Evolutionary conservation across 2,113 vertebrate genomes (phyloP).

Genomic region (Silurus meridionalis): DNA sequence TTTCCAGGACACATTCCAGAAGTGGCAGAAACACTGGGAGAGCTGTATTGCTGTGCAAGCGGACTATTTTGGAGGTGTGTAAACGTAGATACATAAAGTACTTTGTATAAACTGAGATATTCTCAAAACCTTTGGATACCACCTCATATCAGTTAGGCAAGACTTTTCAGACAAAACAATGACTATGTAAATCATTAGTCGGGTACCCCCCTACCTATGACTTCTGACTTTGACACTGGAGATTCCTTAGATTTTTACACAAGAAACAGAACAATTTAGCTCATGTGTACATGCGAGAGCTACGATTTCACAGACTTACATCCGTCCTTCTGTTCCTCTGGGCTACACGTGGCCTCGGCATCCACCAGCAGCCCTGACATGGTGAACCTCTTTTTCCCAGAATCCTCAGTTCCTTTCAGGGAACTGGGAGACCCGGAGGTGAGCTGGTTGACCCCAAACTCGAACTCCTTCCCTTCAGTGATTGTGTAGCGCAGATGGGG

Average conservation of each 20-base stretch:
- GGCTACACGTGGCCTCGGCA: conserved; percentile 88
- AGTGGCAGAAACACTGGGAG: too few species aligned
- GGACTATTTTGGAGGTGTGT: too few species aligned
- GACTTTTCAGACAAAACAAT: too few species aligned
- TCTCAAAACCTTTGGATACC: too few species aligned
- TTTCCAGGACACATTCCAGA: too few species aligned
- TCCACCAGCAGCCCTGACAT: conserved; percentile 96
- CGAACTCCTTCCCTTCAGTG: conserved; percentile 93
- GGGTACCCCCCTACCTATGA: too few species aligned
- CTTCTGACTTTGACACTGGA: neutral
- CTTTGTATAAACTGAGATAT: too few species aligned
- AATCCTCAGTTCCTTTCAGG: conserved; percentile 86
- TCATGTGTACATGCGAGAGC: neutral
- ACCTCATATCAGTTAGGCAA: too few species aligned
- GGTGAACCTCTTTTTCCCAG: conserved; percentile 93
- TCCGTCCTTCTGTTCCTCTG: conserved; percentile 91
- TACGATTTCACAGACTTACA: conserved; percentile 79
- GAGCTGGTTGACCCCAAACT: conserved; percentile 81
- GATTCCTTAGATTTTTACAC: neutral
- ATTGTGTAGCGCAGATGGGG: conserved; percentile 89
- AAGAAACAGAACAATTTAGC: neutral
- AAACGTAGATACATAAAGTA: too few species aligned
- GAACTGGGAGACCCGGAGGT: conserved; percentile 81
- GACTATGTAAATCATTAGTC: too few species aligned
- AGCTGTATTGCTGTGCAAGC: too few species aligned